Percentiles rank a stretch among this genome's conserved stretches.
Evolutionary conservation across 2,797 vertebrate genomes (phyloP).

Genomic region (Gila robusta): DNA sequence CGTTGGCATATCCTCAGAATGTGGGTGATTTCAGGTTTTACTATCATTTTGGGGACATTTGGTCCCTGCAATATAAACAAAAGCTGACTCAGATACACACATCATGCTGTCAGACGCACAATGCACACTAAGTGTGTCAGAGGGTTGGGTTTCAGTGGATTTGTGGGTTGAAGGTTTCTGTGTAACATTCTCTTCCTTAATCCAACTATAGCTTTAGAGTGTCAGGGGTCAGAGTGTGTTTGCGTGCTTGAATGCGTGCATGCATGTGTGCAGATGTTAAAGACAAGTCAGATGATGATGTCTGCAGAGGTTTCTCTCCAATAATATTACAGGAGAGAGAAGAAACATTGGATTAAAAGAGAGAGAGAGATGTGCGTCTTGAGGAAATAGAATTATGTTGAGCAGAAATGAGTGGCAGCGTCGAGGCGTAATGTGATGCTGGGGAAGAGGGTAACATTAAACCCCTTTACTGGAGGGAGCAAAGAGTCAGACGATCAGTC

Average conservation of each 20-base stretch:
- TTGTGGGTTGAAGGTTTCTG: conserved; percentile 71
- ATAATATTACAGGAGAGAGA: conserved; percentile 1
- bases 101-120: conserved; percentile 1
- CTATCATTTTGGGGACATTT: conserved; percentile 26
- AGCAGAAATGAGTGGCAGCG: conserved; percentile 43
- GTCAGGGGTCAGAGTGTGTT: conserved; percentile 63
- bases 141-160: conserved; percentile 71
- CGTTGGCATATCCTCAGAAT: neutral
- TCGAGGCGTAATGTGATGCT: conserved; percentile 20
- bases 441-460: conserved; percentile 26
- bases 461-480: conserved; percentile 4
- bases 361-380: neutral
- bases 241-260: neutral
- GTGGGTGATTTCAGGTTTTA: conserved; percentile 22
- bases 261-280: conserved; percentile 32
- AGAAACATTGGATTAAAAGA: neutral
- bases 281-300: conserved; percentile 6
- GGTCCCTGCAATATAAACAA: conserved; percentile 20
- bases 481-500: conserved; percentile 1
- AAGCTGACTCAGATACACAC: conserved; percentile 14
- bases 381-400: conserved; percentile 17
- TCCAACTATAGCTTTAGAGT: conserved; percentile 55
- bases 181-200: conserved; percentile 43
- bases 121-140: conserved; percentile 49
- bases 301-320: conserved; percentile 16